Evolutionary conservation across 2,888 invertebrate species (phyloP), one percentile per base, ranked within the genome.

Genomic region (Drosophila peninsularis): DNA sequence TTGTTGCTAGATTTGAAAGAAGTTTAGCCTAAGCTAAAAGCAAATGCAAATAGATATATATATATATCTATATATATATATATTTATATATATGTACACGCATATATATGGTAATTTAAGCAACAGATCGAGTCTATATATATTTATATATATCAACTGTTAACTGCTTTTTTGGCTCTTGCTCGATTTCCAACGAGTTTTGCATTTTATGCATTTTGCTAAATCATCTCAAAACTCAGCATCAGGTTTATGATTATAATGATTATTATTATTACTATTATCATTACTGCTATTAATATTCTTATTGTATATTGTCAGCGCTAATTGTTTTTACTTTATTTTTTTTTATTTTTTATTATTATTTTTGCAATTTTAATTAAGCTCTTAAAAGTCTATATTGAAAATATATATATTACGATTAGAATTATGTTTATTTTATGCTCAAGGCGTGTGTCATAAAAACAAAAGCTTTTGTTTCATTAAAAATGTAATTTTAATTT

Each of bases 371-470:
- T 17, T 55, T 34, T 9, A n/a, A 49, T 34, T 69, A 62, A 45
- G 57, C 21, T 52, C 21, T 14, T 14, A 34, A 47, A 47, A 47
- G 30, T 47, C 17, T 64, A 61, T 60, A 53, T 37, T 50, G 34
- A 19, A 27, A 24, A 37, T 24, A 27, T 17, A 37, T 30, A 30
- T 30, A 30, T 49, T 71, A 60, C 44, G 30, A 34, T 53, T 57
- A 32, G 49, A 27, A 56, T 50, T 66, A 62, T 49, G 32, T 62
- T 39, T 49, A 37, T 54, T 49, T 71, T 47, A 56, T 57, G 71
- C 75, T 61, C 70, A 57, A 75, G 37, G 64, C 68, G 85, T 83
- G 84, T 45, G 82, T 87, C 82, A 84, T 87, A 82, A 76, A 19
- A 5, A 52, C 39, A 41, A 24, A 45, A 55, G 36, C 52, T 52